A percentile compares a stretch with the other conserved stretches of the same genome.
phyloP scores from a whole-genome alignment of 2,113 vertebrate genomes.

The Ciconia stormi region DNA sequence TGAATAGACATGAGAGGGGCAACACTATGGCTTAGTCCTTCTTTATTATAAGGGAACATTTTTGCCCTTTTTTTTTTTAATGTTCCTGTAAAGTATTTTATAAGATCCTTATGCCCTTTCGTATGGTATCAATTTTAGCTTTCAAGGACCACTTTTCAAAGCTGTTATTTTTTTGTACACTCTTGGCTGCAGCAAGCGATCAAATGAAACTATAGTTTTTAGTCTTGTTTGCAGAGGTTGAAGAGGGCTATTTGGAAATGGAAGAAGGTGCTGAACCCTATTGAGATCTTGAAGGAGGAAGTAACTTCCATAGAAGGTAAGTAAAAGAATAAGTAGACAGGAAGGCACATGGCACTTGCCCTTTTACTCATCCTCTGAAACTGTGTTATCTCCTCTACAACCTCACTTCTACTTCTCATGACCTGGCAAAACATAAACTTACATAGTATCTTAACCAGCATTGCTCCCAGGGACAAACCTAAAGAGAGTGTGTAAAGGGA shows the following conservation, averaged over 20 bases:
- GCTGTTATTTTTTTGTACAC: background rate
- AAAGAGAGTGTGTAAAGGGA: background rate
- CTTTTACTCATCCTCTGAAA: background rate
- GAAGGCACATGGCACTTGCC: background rate
- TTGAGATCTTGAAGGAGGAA: background rate
- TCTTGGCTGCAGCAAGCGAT: background rate
- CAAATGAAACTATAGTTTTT: background rate
- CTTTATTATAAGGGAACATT: background rate
- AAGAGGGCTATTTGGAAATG: background rate
- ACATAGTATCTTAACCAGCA: background rate
- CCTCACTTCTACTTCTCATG: background rate
- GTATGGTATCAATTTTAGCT: background rate
- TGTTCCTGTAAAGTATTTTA: background rate
- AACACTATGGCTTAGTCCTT: background rate
- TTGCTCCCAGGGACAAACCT: background rate
- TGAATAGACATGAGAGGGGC: background rate
- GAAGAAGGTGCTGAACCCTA: slow-evolving; percentile 7
- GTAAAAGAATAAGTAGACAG: background rate
- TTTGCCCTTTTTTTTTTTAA: background rate
- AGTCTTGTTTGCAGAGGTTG: background rate
- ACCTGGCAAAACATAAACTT: background rate
- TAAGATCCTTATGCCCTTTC: background rate
- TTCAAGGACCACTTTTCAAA: slow-evolving; percentile 1
- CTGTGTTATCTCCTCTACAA: background rate
- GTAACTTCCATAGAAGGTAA: background rate